phyloP scores from a whole-genome alignment of 2,113 vertebrate genomes.

The Fukomys damarensis region DNA sequence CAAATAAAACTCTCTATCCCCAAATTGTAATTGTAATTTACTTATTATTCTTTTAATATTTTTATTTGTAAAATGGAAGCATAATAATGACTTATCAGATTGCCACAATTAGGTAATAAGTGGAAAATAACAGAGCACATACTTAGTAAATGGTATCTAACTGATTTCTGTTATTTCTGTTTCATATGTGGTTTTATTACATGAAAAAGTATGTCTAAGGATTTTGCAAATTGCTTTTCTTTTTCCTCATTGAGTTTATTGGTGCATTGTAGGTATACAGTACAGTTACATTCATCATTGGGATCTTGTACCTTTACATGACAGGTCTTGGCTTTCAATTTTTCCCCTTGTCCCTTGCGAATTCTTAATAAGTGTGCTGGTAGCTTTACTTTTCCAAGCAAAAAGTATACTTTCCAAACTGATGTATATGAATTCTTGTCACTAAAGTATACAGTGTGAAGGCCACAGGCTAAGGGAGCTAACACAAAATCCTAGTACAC shows the following conservation, averaged over 20 bases:
- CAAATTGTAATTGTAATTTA: not conserved
- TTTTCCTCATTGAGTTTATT: too few species aligned
- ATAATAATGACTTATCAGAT: not conserved
- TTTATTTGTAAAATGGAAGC: not conserved
- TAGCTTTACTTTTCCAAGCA: not conserved
- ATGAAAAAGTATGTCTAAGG: not conserved
- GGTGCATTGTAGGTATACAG: too few species aligned
- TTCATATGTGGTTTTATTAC: not conserved
- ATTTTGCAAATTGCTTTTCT: not conserved
- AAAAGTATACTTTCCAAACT: not conserved
- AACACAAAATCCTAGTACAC: accelerated
- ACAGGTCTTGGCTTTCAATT: too few species aligned
- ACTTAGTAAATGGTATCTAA: not conserved
- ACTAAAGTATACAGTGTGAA: not conserved
- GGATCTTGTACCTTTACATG: too few species aligned
- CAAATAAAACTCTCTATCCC: not conserved
- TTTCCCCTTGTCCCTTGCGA: too few species aligned
- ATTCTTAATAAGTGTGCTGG: not conserved
- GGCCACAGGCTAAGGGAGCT: not conserved
- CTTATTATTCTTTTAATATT: not conserved
- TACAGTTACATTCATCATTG: too few species aligned
- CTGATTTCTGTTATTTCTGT: not conserved
- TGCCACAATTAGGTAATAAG: not conserved
- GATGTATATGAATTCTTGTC: not conserved
- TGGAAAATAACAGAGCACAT: not conserved